Percentiles rank a stretch among this genome's conserved stretches.
Evolutionary conservation across 2,797 vertebrate genomes (phyloP).

Genomic region (Aldrovandia affinis): DNA sequence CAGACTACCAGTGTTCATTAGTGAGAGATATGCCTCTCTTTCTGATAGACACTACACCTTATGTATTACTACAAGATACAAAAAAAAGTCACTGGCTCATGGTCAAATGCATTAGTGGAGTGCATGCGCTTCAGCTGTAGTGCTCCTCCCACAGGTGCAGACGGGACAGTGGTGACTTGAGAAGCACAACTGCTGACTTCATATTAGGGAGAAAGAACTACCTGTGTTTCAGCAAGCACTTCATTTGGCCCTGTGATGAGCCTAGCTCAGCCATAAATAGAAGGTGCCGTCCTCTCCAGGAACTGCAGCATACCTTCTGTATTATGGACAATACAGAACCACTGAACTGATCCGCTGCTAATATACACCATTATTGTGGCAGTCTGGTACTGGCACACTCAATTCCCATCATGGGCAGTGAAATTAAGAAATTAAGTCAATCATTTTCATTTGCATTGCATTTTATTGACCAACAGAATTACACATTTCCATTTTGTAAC

Average conservation of each 20-base stretch:
- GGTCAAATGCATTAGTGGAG: too few relatives aligned
- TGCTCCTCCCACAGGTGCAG: neutral
- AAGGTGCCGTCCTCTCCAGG: neutral
- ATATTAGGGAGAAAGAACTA: neutral
- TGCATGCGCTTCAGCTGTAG: too few relatives aligned
- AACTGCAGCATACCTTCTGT: neutral
- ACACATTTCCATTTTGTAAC: neutral
- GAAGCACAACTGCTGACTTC: too few relatives aligned
- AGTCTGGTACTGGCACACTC: neutral
- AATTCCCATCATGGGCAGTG: neutral
- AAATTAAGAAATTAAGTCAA: conserved; percentile 11
- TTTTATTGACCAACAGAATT: conserved; percentile 16
- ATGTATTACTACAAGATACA: too few relatives aligned
- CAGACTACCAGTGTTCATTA: neutral
- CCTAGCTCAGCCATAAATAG: neutral
- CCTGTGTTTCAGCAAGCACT: neutral
- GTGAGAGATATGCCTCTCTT: neutral
- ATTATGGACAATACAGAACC: too few relatives aligned
- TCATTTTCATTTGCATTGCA: neutral
- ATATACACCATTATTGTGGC: neutral
- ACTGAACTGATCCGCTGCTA: neutral
- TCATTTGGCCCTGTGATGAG: neutral
- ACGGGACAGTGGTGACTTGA: neutral
- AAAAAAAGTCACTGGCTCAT: too few relatives aligned
- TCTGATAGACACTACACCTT: too few relatives aligned